Conservation (phyloP, 2,113 vertebrate genomes). For the Macrotis lagotis region DNA sequence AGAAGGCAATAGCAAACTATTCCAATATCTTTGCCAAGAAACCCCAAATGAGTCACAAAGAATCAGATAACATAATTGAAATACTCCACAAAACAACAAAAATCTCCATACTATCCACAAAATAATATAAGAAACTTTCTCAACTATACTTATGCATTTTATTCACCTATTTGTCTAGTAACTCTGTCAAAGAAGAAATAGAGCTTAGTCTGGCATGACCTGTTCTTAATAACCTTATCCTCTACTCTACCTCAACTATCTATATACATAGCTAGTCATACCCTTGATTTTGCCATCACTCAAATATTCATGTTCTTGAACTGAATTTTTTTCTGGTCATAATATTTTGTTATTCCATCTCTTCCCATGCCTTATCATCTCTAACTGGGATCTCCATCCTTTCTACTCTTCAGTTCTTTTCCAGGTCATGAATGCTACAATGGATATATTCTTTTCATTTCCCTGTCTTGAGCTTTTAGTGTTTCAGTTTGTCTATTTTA, state of each 20-base stretch:
- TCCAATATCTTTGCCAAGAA: background rate
- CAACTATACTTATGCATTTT: background rate
- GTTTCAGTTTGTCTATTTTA: background rate
- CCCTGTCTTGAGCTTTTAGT: background rate
- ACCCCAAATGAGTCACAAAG: background rate
- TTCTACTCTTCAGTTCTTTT: background rate
- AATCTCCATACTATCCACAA: background rate
- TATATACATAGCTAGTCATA: background rate
- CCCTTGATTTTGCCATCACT: background rate
- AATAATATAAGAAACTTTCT: background rate
- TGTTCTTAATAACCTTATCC: background rate
- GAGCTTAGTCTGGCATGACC: background rate
- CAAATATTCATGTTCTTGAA: background rate
- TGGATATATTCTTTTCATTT: background rate
- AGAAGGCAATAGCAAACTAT: background rate
- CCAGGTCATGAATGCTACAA: background rate
- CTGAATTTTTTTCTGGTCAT: background rate
- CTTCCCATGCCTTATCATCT: background rate
- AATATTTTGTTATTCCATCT: background rate
- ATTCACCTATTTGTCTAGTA: background rate
- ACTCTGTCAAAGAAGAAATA: background rate
- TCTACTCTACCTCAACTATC: background rate
- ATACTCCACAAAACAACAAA: background rate
- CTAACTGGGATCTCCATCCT: background rate
- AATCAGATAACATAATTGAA: background rate